Evolutionary conservation across 2,888 invertebrate genomes (phyloP).

Genomic region (Phrixothrix hirtus): DNA sequence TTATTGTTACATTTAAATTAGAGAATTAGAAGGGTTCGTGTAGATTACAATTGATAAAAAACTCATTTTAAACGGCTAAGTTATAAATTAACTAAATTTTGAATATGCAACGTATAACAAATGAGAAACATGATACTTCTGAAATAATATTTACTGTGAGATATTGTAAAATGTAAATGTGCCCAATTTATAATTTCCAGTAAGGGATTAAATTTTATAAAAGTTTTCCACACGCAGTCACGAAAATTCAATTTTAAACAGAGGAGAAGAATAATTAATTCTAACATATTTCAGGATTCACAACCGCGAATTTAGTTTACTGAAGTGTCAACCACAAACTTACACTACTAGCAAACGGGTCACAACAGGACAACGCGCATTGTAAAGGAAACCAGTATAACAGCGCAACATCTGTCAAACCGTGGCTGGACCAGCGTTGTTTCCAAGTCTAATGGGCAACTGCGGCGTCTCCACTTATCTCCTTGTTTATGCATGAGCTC

Average conservation of each 20-base stretch:
- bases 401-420: constrained; percentile 40
- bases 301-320: constrained; percentile 4
- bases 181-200: too few relatives aligned
- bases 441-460: constrained; percentile 42
- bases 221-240: too few relatives aligned
- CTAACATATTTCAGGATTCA: background rate
- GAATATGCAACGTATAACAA: too few relatives aligned
- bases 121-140: too few relatives aligned
- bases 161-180: too few relatives aligned
- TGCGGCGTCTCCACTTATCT: constrained; percentile 50
- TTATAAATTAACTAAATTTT: too few relatives aligned
- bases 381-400: constrained; percentile 39
- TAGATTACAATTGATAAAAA: constrained; percentile 13
- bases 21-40: constrained; percentile 17
- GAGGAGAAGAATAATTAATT: too few relatives aligned
- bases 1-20: constrained; percentile 12
- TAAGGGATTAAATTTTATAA: too few relatives aligned
- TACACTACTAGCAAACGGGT: constrained; percentile 25
- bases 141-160: too few relatives aligned
- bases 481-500: constrained; percentile 55
- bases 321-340: constrained; percentile 28
- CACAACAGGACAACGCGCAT: constrained; percentile 31
- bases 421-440: constrained; percentile 37
- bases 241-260: too few relatives aligned
- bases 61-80: background rate